These are phyloP conservation scores for Microtus oregoni DNA, from an alignment of 2,113 vertebrate genomes.

Conservation along the genomic window DNA sequence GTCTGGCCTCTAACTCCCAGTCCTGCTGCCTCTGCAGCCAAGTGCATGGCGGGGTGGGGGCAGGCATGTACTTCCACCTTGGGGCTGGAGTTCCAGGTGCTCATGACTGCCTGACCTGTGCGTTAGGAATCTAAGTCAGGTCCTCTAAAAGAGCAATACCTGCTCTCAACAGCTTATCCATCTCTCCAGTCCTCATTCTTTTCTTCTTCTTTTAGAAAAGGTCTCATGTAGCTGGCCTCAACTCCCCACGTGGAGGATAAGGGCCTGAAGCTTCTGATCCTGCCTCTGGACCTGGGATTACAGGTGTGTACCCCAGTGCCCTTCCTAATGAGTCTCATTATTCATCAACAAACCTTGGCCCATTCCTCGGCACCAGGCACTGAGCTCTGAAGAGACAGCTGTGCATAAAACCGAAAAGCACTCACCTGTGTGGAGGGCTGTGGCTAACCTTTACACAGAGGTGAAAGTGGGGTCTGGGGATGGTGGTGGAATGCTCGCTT, in stretches of 20 bases:
- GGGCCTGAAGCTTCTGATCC: background rate
- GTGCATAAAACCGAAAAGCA: too few species aligned
- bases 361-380: background rate
- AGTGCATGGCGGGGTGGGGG: background rate
- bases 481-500: background rate
- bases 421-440: background rate
- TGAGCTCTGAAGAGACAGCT: background rate
- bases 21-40: background rate
- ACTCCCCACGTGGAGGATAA: background rate
- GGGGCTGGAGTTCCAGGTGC: background rate
- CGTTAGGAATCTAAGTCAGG: background rate
- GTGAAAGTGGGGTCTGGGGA: background rate
- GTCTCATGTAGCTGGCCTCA: background rate
- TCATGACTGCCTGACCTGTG: background rate
- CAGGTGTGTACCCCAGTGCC: background rate
- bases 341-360: background rate
- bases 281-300: background rate
- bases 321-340: background rate
- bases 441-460: background rate
- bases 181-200: background rate
- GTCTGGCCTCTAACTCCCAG: background rate
- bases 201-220: background rate
- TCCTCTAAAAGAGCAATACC: background rate
- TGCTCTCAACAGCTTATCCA: background rate
- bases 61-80: background rate